Conservation (phyloP, 2,888 invertebrate genomes). For the Tholera decimalis region DNA sequence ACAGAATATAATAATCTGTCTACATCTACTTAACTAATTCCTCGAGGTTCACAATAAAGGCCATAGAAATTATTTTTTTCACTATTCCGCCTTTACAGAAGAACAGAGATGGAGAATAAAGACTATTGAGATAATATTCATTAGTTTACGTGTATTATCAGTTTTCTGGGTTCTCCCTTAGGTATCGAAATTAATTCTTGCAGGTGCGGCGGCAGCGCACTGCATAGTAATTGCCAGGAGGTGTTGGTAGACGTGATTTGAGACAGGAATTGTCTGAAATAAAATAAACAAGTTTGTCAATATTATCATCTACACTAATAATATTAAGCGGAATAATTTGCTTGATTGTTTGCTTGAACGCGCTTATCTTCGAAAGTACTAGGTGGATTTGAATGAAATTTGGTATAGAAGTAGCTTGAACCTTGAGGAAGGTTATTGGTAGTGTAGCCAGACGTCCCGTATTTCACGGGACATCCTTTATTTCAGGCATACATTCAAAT, state of each 20-base stretch:
- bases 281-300: not conserved
- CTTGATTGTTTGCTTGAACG: too few species aligned
- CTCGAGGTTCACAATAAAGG: not conserved
- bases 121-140: not conserved
- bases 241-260: not conserved
- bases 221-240: conserved; percentile 30
- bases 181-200: conserved; percentile 4
- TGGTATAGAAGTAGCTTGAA: too few species aligned
- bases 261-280: conserved; percentile 30
- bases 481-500: too few species aligned
- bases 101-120: not conserved
- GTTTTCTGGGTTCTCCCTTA: not conserved
- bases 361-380: too few species aligned
- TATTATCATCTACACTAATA: too few species aligned
- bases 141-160: conserved; percentile 6
- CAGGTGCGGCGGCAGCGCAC: not conserved
- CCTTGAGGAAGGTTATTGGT: too few species aligned
- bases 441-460: too few species aligned
- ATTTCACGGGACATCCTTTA: too few species aligned
- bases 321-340: too few species aligned
- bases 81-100: not conserved
- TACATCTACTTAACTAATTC: not conserved
- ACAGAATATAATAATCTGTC: not conserved
- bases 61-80: too few species aligned
- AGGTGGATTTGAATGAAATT: too few species aligned